Conservation (phyloP, 2,113 vertebrate genomes). For the Nothobranchius furzeri region DNA sequence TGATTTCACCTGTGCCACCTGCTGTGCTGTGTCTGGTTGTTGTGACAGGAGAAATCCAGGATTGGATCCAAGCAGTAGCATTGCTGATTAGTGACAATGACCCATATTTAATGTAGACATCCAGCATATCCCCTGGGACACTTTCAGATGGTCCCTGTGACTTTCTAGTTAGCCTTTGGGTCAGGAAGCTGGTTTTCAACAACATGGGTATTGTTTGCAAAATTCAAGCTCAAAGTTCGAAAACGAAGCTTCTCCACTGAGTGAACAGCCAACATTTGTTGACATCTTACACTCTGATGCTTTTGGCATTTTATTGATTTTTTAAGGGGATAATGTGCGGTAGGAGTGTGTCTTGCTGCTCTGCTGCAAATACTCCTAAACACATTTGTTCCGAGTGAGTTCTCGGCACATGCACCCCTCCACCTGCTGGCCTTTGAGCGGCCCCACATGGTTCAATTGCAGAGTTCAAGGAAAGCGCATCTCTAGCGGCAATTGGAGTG, state of each 20-base stretch:
- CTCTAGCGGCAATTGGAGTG: slow-evolving; percentile 11
- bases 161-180: slow-evolving; percentile 45
- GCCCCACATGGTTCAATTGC: slow-evolving; percentile 18
- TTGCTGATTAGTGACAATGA: no score
- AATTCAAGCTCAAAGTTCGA: slow-evolving; percentile 2
- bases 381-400: neutral
- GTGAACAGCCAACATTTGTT: neutral
- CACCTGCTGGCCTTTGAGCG: slow-evolving; percentile 18
- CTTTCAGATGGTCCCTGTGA: slow-evolving; percentile 36
- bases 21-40: neutral
- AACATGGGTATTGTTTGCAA: slow-evolving; percentile 2
- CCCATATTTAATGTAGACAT: no score
- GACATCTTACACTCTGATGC: neutral
- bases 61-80: slow-evolving; percentile 13
- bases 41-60: neutral
- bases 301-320: neutral
- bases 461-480: slow-evolving; percentile 36
- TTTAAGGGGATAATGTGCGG: neutral
- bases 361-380: slow-evolving; percentile 3
- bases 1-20: slow-evolving; percentile 22
- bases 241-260: slow-evolving; percentile 1
- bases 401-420: slow-evolving; percentile 1
- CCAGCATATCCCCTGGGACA: no score
- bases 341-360: neutral
- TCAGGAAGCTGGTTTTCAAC: slow-evolving; percentile 18